Conservation (phyloP, 2,113 vertebrate genomes). For the Pseudolaguvia tuberculata region DNA sequence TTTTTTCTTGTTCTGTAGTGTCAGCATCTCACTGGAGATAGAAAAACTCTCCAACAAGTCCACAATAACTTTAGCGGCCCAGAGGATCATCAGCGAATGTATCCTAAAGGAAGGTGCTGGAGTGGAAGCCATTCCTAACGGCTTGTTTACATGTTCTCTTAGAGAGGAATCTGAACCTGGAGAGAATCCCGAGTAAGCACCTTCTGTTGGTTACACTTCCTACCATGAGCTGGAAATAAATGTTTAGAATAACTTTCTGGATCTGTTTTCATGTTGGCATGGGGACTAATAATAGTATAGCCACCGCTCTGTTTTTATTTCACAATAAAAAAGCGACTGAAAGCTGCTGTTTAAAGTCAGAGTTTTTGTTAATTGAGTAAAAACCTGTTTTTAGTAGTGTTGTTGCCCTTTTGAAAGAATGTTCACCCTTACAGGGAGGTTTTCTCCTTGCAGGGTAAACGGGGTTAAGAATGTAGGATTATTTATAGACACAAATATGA, state of each 20-base stretch:
- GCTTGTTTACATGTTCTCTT: conserved; percentile 14
- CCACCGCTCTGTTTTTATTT: too few relatives aligned
- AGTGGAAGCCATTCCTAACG: conserved; percentile 13
- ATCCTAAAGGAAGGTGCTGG: not conserved
- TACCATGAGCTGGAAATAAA: conserved; percentile 56
- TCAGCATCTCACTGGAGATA: conserved; percentile 20
- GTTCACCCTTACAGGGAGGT: not conserved
- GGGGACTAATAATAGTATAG: not conserved
- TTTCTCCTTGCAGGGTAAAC: not conserved
- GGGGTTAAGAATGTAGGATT: not conserved
- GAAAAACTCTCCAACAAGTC: conserved; percentile 15
- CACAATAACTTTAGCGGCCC: not conserved
- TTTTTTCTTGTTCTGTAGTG: not conserved
- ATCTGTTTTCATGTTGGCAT: not conserved
- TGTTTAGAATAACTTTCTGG: conserved; percentile 6
- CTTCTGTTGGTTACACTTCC: conserved; percentile 18
- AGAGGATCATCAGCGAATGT: not conserved
- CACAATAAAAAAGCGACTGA: too few relatives aligned
- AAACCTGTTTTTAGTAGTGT: not conserved
- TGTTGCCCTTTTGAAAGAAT: not conserved
- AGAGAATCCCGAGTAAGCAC: conserved; percentile 12
- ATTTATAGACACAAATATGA: not conserved
- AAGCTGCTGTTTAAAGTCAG: not conserved
- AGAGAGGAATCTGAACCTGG: conserved; percentile 5
- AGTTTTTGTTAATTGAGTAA: not conserved